Evolutionary conservation across 2,113 vertebrate genomes (phyloP).

Genomic region (Alligator mississippiensis): DNA sequence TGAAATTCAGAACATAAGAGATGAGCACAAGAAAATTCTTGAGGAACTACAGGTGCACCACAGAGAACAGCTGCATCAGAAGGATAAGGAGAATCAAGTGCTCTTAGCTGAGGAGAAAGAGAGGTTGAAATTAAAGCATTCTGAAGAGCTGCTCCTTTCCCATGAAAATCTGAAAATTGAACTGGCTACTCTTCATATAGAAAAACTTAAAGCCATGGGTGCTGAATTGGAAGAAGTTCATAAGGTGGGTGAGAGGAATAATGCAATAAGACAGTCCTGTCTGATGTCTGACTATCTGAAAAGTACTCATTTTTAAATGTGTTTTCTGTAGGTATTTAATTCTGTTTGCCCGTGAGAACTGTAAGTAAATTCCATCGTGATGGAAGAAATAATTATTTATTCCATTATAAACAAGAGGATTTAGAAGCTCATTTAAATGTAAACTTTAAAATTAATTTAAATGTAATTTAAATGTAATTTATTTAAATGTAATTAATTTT

Average conservation of each 20-base stretch:
- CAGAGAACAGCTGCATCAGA: conserved; percentile 57
- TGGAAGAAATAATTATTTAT: background rate
- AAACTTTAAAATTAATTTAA: background rate
- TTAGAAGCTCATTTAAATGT: background rate
- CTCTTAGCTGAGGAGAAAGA: conserved; percentile 66
- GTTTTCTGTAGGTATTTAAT: background rate
- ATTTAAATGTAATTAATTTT: background rate
- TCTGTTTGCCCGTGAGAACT: background rate
- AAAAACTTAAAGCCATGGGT: conserved; percentile 82
- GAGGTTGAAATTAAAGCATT: conserved; percentile 69
- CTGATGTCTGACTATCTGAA: background rate
- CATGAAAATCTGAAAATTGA: conserved; percentile 78
- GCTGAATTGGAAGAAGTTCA: conserved; percentile 77
- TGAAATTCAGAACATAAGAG: conserved; percentile 84
- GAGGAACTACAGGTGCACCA: conserved; percentile 75
- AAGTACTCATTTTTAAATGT: too few relatives aligned
- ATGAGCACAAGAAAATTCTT: conserved; percentile 77
- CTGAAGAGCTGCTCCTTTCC: conserved; percentile 62
- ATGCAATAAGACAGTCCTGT: background rate
- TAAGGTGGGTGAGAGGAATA: conserved; percentile 79
- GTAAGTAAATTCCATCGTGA: background rate
- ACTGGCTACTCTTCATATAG: conserved; percentile 77
- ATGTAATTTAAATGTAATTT: background rate
- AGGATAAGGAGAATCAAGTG: conserved; percentile 60
- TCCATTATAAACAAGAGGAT: background rate